These are phyloP conservation scores for Drosophila parthenogenetica DNA, from an alignment of 2,888 invertebrate species.

Conservation along the genomic window DNA sequence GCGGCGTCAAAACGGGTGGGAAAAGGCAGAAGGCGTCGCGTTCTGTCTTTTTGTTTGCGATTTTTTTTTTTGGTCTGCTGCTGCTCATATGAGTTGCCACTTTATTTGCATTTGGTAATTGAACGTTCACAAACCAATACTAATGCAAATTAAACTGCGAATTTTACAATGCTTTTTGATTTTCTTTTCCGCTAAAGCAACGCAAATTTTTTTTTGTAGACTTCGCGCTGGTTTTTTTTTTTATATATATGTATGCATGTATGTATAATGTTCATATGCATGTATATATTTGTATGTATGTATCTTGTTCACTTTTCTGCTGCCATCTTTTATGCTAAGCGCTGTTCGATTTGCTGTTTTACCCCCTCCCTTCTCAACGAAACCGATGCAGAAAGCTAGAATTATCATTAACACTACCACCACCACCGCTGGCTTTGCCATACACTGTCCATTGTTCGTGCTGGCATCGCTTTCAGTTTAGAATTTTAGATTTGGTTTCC, in stretches of 20 bases:
- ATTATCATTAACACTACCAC: conserved; percentile 70
- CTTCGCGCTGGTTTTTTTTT: conserved; percentile 30
- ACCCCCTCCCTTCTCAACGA: conserved; percentile 43
- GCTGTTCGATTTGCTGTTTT: conserved; percentile 62
- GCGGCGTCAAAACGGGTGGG: conserved; percentile 48
- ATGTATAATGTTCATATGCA: conserved; percentile 16
- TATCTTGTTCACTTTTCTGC: conserved; percentile 74
- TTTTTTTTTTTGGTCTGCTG: conserved; percentile 35
- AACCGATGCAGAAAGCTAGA: conserved; percentile 62
- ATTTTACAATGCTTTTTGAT: conserved; percentile 51
- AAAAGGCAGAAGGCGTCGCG: conserved; percentile 63
- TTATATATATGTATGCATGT: conserved; percentile 18
- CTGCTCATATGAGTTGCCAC: conserved; percentile 70
- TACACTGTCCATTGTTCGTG: conserved; percentile 59
- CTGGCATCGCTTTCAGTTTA: conserved; percentile 43
- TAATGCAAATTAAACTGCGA: conserved; percentile 42
- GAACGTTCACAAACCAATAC: conserved; percentile 60
- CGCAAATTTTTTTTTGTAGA: conserved; percentile 21
- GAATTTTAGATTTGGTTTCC: conserved; percentile 61
- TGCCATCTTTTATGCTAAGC: conserved; percentile 80
- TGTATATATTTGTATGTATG: conserved; percentile 48
- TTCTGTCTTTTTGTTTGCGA: conserved; percentile 69
- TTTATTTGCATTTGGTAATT: conserved; percentile 65
- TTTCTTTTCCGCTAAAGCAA: conserved; percentile 35
- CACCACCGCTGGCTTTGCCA: conserved; percentile 44